Evolutionary conservation across 2,888 invertebrate genomes (phyloP), one percentile per base, ranked within the genome.

Genomic region (Phania funesta): DNA sequence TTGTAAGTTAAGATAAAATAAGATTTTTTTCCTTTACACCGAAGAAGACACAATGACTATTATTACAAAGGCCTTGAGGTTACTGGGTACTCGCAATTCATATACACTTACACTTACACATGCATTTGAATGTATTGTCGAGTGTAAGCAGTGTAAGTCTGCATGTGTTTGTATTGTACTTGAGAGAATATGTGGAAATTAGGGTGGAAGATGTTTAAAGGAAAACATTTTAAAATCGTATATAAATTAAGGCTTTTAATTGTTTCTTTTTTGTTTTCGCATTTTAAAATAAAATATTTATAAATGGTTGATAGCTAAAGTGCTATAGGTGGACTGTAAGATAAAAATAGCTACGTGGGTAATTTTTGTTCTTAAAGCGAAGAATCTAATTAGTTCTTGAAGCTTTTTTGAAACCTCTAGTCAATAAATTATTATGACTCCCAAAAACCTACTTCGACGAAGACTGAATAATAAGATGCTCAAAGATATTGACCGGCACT

Each of bases 221-320:
- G 44, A 68, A 54, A 54, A 22, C 44, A 20, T 32, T 56, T 68
- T 22, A 54, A 50, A 67, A 50, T 20, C 58, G 38, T 67, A 48
- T 41, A 52, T 67, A 48, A 76, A 67, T 48, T 50, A 22, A 56
- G 35, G 4, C 22, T 67, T 58, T 77, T 71, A 48, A 52, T 71
- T 24, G 64, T 62, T 54, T 60, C 9, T 26, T 13, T 18, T 32
- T 32, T 22, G 6, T 64, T 32, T 18, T 13, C 29, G n/a, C 54
- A 26, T 18, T 11, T 2, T 3, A 26, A n/a, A 44, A 3, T 54
- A n/a, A 64, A 71, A 64, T 29, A 35, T 56, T 26, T 48, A 41
- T 50, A 24, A 60, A 41, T 60, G 41, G 24, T 16, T 16, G 11
- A 16, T 0, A 3, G 22, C 38, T n/a, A 22, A 58, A 58, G 38